Evolutionary conservation across 1,140 invertebrate genomes (phyloP), one percentile per base, ranked within the genome.

Genomic region (Olivierus martensii): DNA sequence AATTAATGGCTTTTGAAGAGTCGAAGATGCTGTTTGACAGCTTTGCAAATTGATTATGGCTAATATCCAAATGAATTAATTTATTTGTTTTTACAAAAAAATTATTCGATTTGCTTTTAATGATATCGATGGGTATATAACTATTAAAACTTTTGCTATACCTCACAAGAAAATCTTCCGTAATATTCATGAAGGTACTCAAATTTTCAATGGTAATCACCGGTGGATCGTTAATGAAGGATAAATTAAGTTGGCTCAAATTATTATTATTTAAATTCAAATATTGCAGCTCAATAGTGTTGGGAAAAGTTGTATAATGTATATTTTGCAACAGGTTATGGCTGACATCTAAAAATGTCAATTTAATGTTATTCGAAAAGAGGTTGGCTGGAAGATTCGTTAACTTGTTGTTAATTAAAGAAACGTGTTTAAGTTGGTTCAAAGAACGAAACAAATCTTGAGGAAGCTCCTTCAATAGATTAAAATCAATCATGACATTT

Each of bases 271-370:
- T 61, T 34, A 61, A 41, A 38, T 56, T 44, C 36, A 56, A 34
- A 18, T 49, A 51, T 11, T 62, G 36, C 2, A 22, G 52, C 12
- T 28, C 35, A 14, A 63, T 49, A 37, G 49, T 43, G 47, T 63
- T 63, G 2, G 37, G 38, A 10, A 37, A 18, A 1, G 62, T 17
- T 7, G 50, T 22, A 17, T 62, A 39, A 35, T 52, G 18, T 17
- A 43, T 49, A 11, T 61, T 15, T 36, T 53, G 53, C n/a, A 46
- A 51, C 11, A 61, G 43, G 54, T 63, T 63, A 41, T 61, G 42
- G 17, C 49, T 36, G 6, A 62, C 38, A 42, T 63, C 60, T 21
- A 63, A 50, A 28, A 52, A 43, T 46, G 58, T 53, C 15, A 63
- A 46, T 35, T 53, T 50, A 9, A 41, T 41, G 14, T 61, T 44